Evolutionary conservation across 2,888 invertebrate genomes (phyloP), one percentile per base, ranked within the genome.

Genomic region (Nomada hirtipes): DNA sequence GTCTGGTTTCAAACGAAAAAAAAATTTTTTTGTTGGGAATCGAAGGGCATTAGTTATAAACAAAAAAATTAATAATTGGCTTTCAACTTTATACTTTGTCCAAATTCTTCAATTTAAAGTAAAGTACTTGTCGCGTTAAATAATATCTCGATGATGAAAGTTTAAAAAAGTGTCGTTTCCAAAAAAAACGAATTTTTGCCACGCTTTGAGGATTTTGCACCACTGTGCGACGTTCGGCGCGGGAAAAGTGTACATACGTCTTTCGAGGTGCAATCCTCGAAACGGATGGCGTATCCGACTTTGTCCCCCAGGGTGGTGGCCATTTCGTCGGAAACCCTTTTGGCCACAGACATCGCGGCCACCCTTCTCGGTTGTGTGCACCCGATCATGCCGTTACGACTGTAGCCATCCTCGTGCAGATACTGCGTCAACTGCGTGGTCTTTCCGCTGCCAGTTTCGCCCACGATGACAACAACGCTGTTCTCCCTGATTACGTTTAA

Each of bases 311-410:
- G 94, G 81, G 97, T 96, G 0, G 98, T 97, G 52, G 96, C 95
- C 98, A 99, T 99, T 95, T 99, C 99, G 93, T 99, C 99, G 2
- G 99, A 98, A 15, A 99, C 99, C 90, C 99, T 96, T 94, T 99
- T 99, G 0, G 99, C 99, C 0, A 99, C 99, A 0, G 99, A 98
- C 99, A 99, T 99, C 83, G 99, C 99, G 61, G 99, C 99, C 0
- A 99, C 99, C 95, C 98, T 95, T 83, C 99, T 95, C 0, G 99
- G 99, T 47, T 99, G 99, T 0, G 99, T 99, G 94, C 99, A 99
- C 0, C 99, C 99, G 88, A 99, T 98, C 96, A 98, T 97, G 42
- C 99, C 99, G 89, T 96, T 96, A 86, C 96, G 96, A 89, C 98
- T 98, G 94, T 98, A 98, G 0, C 99, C 99, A 90, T 99, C 99